Base-by-base conservation (phyloP, 2,797 vertebrate species). In the Falco biarmicus region DNA sequence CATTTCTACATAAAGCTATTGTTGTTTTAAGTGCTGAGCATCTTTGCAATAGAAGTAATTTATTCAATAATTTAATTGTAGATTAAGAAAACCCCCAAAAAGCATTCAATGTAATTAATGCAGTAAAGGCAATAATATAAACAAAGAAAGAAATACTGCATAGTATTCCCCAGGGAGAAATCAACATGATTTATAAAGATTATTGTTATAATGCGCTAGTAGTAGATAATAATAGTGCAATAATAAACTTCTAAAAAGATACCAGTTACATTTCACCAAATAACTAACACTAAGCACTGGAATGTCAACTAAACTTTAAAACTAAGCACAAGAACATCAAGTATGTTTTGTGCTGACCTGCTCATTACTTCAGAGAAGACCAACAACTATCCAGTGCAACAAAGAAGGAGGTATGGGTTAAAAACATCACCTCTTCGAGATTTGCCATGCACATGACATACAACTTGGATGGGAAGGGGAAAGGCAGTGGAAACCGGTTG, bases 361-460 rank as follows among this genome's bases (percentile, higher is more conserved):
- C 26, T 15, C 3, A 1, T 79, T 15, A 79, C 51, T 4, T 90
- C 77, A 66, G 83, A 68, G 21, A 71, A 66, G 39, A 64, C 29
- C 43, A 89, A 20, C 21, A 80, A 68, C 28, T 75, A 81, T 13
- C 39, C 81, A 50, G 3, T 0, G 18, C 31, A 74, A 82, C 7
- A 80, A 47, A 94, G 78, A 57, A 54, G 13, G 69, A 88, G 43
- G 28, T 37, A 41, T 6, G 43, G 13, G 48, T 50, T 63, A 76
- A 93, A 85, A 43, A 63, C 64, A 45, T 94, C 97, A 99, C 99
- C 99, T 99, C 99, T 39, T 99, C 99, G 57, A 99, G 98, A 90
- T 99, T 99, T 47, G 99, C 99, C 96, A 99, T 98, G 98, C 99
- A 99, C 99, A 99, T 99, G 97, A 99, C 98, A 70, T 98, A 99